Base-by-base conservation (phyloP, 2,797 vertebrate species). In the Lutjanus campechanus region DNA sequence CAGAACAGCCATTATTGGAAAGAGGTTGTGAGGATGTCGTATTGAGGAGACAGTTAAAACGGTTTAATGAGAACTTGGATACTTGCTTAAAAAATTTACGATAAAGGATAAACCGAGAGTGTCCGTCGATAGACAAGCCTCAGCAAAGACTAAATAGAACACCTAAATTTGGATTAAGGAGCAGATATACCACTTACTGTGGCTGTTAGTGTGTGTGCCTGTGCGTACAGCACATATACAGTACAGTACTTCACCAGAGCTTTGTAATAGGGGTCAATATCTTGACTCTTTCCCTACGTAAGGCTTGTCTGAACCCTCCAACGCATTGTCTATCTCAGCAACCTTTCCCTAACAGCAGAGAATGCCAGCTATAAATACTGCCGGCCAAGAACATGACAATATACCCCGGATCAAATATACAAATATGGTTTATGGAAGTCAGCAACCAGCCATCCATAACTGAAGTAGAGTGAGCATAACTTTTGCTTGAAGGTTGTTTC, bases 391-490 rank as follows among this genome's bases (percentile, higher is more conserved):
- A 85, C 86, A 77, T 81, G 82, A 89, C 81, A 69, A 83, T 90
- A 89, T 92, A 92, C 90, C 79, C 81, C 11, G 49, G 83, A 93
- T 94, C 88, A 93, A 94, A 94, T 90, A 92, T 90, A 95, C 90
- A 94, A 91, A 93, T 93, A 76, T 92, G 81, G 85, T 93, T 91
- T 88, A 91, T 89, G 82, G 85, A 93, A 91, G 93, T 94, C 90
- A 93, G 90, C 74, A 89, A 72, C 79, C 85, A 89, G 79, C 78
- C 87, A 86, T 77, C 88, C 73, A 85, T 85, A 86, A 88, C 89
- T 89, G 82, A 90, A 83, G 87, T 86, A 84, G 80, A 92, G 70
- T 81, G 88, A 84, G 90, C 85, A 92, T 90, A 70, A 91, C 86
- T 92, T 90, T 90, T 79, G 85, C 77, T 82, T 90, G 91, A 94